Conservation (phyloP, 2,797 vertebrate species). For the Acestrorhynchus altus region DNA sequence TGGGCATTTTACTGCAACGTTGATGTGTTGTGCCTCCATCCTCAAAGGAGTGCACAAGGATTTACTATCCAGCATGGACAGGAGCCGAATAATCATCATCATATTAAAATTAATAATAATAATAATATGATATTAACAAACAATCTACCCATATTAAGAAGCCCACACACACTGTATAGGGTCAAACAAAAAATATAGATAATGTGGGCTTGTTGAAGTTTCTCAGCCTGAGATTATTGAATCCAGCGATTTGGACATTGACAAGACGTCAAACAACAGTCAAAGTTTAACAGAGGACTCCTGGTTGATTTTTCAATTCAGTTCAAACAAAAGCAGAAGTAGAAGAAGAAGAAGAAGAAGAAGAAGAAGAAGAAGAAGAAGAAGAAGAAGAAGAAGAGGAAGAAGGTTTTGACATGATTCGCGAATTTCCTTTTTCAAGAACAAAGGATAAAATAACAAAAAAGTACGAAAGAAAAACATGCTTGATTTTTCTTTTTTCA, state of each 20-base stretch:
- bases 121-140: constrained; percentile 65
- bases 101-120: constrained; percentile 70
- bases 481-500: constrained; percentile 82
- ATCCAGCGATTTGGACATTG: constrained; percentile 82
- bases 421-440: constrained; percentile 73
- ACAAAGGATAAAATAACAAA: constrained; percentile 74
- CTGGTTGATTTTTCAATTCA: constrained; percentile 70
- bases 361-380: constrained; percentile 74
- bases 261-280: constrained; percentile 75
- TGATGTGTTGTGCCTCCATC: constrained; percentile 35
- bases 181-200: constrained; percentile 67
- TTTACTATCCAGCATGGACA: constrained; percentile 73
- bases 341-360: constrained; percentile 68
- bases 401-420: constrained; percentile 52
- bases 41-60: constrained; percentile 66
- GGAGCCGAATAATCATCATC: constrained; percentile 57
- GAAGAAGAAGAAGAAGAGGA: constrained; percentile 54
- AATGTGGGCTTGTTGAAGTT: constrained; percentile 72
- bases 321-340: constrained; percentile 66
- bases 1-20: constrained; percentile 32
- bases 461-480: constrained; percentile 75
- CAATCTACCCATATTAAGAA: constrained; percentile 74
- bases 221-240: constrained; percentile 82
- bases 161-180: constrained; percentile 74
- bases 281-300: constrained; percentile 72